A percentile compares a stretch with the other conserved stretches of the same genome.
Evolutionary conservation across 2,888 invertebrate genomes (phyloP).

Genomic region (Dusona sp.): DNA sequence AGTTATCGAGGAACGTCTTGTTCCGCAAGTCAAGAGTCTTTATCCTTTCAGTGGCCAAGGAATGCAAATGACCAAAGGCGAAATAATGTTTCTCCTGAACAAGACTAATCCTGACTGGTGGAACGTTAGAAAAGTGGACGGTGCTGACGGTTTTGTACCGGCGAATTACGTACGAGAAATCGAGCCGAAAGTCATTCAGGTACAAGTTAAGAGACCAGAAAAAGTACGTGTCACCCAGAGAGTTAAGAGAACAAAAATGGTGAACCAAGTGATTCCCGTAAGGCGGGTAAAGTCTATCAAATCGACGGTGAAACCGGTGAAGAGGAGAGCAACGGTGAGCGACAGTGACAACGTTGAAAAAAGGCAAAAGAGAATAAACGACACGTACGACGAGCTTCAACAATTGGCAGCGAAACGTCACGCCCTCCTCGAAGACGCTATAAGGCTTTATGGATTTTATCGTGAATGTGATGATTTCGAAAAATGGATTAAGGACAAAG

Average conservation of each 20-base stretch:
- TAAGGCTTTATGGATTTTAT: slow-evolving; percentile 96
- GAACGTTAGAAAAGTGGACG: slow-evolving; percentile 97
- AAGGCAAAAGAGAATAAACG: slow-evolving; percentile 91
- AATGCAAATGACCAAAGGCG: slow-evolving; percentile 96
- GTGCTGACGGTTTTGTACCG: slow-evolving; percentile 98
- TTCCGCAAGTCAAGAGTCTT: slow-evolving; percentile 94
- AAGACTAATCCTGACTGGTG: slow-evolving; percentile 99
- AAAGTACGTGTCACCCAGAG: slow-evolving; percentile 93
- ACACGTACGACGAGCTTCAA: slow-evolving; percentile 92
- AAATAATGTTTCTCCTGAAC: slow-evolving; percentile 96
- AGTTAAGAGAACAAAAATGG: slow-evolving; percentile 95
- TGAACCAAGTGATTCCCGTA: slow-evolving; percentile 94
- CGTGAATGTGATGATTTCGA: slow-evolving; percentile 99
- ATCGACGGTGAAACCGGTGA: slow-evolving; percentile 82
- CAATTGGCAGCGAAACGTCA: slow-evolving; percentile 93
- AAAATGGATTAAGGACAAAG: slow-evolving; percentile 98
- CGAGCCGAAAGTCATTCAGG: slow-evolving; percentile 92
- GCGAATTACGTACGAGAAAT: slow-evolving; percentile 98
- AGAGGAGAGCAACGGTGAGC: slow-evolving; percentile 82
- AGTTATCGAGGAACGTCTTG: slow-evolving; percentile 93
- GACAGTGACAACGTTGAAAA: slow-evolving; percentile 93
- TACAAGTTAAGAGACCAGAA: slow-evolving; percentile 94
- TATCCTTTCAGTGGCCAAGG: slow-evolving; percentile 97
- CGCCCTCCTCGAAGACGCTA: slow-evolving; percentile 95
- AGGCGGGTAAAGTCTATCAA: slow-evolving; percentile 87